A percentile compares a stretch with the other conserved stretches of the same genome.
These are phyloP conservation scores for Sebastes trivittatus DNA, from an alignment of 2,797 vertebrate species.

Conservation along the genomic window DNA sequence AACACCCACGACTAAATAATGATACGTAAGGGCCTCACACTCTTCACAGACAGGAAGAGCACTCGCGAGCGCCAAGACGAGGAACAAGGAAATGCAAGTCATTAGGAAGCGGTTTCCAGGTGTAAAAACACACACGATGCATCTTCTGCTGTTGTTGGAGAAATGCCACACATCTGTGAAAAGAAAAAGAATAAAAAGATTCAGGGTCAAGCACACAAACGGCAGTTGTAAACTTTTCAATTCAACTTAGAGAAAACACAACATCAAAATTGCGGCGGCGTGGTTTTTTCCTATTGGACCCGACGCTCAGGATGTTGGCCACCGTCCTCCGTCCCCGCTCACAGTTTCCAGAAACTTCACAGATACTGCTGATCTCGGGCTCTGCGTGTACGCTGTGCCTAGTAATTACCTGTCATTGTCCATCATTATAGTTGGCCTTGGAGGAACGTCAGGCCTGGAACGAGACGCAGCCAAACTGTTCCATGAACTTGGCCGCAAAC, in stretches of 20 bases:
- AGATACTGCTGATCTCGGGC: conserved; percentile 62
- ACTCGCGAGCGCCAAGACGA: not conserved
- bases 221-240: conserved; percentile 21
- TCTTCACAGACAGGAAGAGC: conserved; percentile 3
- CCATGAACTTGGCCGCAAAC: conserved; percentile 15
- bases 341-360: conserved; percentile 68
- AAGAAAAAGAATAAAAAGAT: not conserved
- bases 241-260: conserved; percentile 36
- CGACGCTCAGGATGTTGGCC: conserved; percentile 42
- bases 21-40: conserved; percentile 11
- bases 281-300: conserved; percentile 31
- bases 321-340: conserved; percentile 18
- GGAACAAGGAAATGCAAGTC: conserved; percentile 12
- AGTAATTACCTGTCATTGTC: conserved; percentile 78
- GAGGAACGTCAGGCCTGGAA: conserved; percentile 64
- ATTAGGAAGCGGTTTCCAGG: conserved; percentile 18
- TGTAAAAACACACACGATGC: conserved; percentile 6
- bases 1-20: conserved; percentile 56
- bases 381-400: conserved; percentile 42
- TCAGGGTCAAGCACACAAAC: conserved; percentile 11
- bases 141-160: conserved; percentile 7
- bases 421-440: conserved; percentile 65
- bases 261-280: conserved; percentile 6
- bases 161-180: not conserved
- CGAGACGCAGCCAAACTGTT: conserved; percentile 43